A percentile compares a stretch with the other conserved stretches of the same genome.
Conservation (phyloP, 2,113 vertebrate species). For the Clupea harengus region DNA sequence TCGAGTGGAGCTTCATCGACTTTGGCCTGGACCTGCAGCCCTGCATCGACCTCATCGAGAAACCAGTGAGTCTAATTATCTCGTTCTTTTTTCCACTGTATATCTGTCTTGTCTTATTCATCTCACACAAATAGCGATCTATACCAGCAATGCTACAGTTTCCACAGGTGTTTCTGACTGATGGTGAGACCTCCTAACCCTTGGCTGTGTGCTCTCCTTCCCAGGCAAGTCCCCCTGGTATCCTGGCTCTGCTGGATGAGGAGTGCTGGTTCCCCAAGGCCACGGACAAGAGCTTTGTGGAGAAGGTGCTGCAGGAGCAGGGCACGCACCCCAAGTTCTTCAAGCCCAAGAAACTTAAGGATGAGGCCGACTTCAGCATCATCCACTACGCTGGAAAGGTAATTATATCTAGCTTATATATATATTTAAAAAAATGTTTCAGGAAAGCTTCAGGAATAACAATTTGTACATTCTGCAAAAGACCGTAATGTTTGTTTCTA, state of each 20-base stretch:
- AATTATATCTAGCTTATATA: not conserved
- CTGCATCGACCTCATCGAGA: constrained; percentile 93
- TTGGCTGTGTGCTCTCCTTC: not conserved
- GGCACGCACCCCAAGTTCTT: constrained; percentile 94
- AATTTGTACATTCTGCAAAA: not conserved
- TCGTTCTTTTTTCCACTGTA: not conserved
- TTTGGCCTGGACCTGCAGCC: constrained; percentile 88
- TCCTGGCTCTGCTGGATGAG: constrained; percentile 92
- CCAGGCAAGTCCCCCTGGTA: constrained; percentile 93
- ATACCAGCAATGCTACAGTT: not conserved
- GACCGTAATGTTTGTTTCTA: not conserved
- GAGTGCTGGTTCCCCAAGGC: constrained; percentile 99
- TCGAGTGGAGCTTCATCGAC: constrained; percentile 95
- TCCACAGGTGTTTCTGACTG: not conserved
- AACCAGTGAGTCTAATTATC: constrained; percentile 77
- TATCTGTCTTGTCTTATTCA: not conserved
- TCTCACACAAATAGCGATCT: not conserved
- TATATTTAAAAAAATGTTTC: not conserved
- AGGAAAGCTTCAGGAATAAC: not conserved
- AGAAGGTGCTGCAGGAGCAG: constrained; percentile 95
- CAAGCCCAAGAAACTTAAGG: constrained; percentile 97
- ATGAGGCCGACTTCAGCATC: constrained; percentile 95
- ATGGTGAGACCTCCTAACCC: not conserved
- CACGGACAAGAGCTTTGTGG: constrained; percentile 97
- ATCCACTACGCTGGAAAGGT: constrained; percentile 99